Base-by-base conservation (phyloP, 2,797 vertebrate species). In the Alcedo atthis region DNA sequence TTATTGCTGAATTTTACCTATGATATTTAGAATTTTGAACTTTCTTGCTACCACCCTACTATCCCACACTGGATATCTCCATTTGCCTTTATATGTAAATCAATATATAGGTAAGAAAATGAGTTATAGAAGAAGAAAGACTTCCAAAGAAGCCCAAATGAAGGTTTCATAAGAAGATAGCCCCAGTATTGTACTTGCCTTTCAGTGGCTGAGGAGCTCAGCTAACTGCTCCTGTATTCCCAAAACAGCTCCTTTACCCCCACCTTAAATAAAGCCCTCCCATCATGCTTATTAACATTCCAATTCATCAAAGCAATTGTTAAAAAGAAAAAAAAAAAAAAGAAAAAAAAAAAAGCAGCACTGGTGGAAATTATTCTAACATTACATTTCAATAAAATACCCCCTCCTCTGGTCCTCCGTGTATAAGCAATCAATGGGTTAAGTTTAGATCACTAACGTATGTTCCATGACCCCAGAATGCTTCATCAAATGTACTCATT, bases 401-500 rank as follows among this genome's bases (percentile, higher is more conserved):
- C 98, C 98, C 88, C 97, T 92, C 63, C 97, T 91, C 95, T 64
- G 91, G 98, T 98, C 98, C 98, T 98, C 97, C 96, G 98, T 98
- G 98, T 97, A 98, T 98, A 99, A 98, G 99, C 98, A 99, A 98
- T 99, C 98, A 98, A 98, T 77, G 98, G 98, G 99, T 99, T 99
- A 99, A 99, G 98, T 99, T 95, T 98, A 98, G 99, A 99, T 99
- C 98, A 98, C 98, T 99, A 99, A 98, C 98, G 97, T 99, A 99
- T 99, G 98, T 98, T 99, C 98, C 97, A 96, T 99, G 99, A 99
- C 99, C 99, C 99, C 98, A 98, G 98, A 98, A 99, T 98, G 98
- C 98, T 99, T 98, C 98, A 99, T 99, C 99, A 99, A 99, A 99
- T 98, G 98, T 98, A 98, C 98, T 99, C 99, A 99, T 99, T 99